phyloP scores from a whole-genome alignment of 2,888 invertebrate species.

The Dasysyrphus albostriatus region DNA sequence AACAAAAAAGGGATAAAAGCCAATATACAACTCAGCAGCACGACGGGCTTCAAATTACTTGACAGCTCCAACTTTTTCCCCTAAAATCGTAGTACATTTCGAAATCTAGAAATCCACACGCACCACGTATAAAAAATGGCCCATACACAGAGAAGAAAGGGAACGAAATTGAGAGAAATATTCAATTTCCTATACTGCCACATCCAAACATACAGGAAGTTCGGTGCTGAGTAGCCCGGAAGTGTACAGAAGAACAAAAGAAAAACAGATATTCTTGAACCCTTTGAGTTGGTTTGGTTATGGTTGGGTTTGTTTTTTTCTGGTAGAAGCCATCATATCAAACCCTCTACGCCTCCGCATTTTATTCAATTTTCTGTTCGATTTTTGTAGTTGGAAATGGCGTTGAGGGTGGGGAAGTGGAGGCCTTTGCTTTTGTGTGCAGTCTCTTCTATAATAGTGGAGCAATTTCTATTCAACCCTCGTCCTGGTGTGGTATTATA shows the following conservation, averaged over 20 bases:
- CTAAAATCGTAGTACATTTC: slow-evolving; percentile 14
- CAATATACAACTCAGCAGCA: slow-evolving; percentile 61
- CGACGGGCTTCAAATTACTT: slow-evolving; percentile 58
- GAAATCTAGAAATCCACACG: slow-evolving; percentile 4
- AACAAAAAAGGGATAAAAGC: slow-evolving; percentile 53
- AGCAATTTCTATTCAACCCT: slow-evolving; percentile 71
- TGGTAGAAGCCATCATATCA: neutral
- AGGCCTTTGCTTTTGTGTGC: neutral
- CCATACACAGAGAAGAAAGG: neutral
- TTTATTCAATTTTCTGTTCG: slow-evolving; percentile 64
- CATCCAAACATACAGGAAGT: slow-evolving; percentile 55
- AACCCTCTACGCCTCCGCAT: slow-evolving; percentile 19
- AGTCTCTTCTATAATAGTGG: neutral
- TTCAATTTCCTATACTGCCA: slow-evolving; percentile 74
- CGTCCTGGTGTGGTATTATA: slow-evolving; percentile 42
- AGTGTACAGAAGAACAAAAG: slow-evolving; percentile 67
- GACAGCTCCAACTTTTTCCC: slow-evolving; percentile 16
- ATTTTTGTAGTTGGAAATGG: slow-evolving; percentile 36
- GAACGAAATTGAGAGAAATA: slow-evolving; percentile 49
- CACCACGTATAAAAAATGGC: slow-evolving; percentile 4
- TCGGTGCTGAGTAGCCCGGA: slow-evolving; percentile 72
- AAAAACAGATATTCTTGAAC: slow-evolving; percentile 64
- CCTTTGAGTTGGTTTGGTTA: slow-evolving; percentile 51
- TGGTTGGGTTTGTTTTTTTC: slow-evolving; percentile 4
- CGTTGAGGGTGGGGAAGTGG: neutral